Evolutionary conservation across 2,888 invertebrate genomes (phyloP).

Genomic region (Nymphalis polychloros): DNA sequence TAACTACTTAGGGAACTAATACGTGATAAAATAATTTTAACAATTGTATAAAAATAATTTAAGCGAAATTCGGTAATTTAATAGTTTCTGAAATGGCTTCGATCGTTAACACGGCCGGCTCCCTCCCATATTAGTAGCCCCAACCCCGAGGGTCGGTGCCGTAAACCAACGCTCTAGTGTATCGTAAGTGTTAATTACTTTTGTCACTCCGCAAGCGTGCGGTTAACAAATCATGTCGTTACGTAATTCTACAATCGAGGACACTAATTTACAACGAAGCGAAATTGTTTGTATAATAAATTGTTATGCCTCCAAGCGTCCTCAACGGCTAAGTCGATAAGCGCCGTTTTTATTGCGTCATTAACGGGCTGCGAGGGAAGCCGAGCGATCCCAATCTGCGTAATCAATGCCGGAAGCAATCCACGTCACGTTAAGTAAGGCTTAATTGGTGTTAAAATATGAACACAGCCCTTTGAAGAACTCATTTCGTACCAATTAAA

Average conservation of each 20-base stretch:
- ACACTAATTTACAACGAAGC: slow-evolving; percentile 68
- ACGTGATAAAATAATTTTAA: background rate
- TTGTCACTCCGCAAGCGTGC: slow-evolving; percentile 71
- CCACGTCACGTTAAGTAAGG: slow-evolving; percentile 55
- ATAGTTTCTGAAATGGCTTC: slow-evolving; percentile 52
- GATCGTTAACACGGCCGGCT: slow-evolving; percentile 62
- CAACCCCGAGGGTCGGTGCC: slow-evolving; percentile 62
- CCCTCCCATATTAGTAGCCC: slow-evolving; percentile 60
- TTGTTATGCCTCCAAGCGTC: slow-evolving; percentile 72
- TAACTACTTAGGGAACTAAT: too few species aligned
- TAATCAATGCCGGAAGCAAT: slow-evolving; percentile 69
- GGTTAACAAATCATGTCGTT: slow-evolving; percentile 73
- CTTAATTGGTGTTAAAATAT: slow-evolving; percentile 60
- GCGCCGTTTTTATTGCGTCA: slow-evolving; percentile 78
- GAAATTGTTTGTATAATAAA: slow-evolving; percentile 77
- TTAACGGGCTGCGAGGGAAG: slow-evolving; percentile 72
- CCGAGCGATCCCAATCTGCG: slow-evolving; percentile 74
- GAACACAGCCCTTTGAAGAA: slow-evolving; percentile 41
- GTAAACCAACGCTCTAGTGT: slow-evolving; percentile 71
- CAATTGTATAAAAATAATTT: slow-evolving; percentile 16
- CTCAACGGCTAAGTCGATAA: slow-evolving; percentile 77
- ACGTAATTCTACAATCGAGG: slow-evolving; percentile 66
- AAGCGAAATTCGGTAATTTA: slow-evolving; percentile 46
- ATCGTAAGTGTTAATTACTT: slow-evolving; percentile 79
- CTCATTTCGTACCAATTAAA: slow-evolving; percentile 14